Evolutionary conservation across 2,113 vertebrate species (phyloP).

Genomic region (Dunckerocampus dactyliophorus): DNA sequence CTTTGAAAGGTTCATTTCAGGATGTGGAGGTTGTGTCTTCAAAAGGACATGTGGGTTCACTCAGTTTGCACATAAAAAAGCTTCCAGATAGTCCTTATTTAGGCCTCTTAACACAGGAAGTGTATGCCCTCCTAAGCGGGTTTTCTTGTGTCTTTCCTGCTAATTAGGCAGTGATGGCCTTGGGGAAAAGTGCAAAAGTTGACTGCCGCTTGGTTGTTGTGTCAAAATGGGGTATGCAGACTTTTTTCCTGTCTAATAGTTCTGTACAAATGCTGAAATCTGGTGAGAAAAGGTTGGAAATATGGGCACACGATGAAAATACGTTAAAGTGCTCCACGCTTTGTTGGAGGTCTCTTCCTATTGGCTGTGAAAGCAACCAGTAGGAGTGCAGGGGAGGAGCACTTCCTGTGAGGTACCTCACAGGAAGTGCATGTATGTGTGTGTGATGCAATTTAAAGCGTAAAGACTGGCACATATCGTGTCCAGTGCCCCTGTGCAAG

Average conservation of each 20-base stretch:
- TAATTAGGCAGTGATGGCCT: slow-evolving; percentile 17
- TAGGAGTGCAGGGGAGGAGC: slow-evolving; percentile 53
- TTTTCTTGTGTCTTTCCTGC: background rate
- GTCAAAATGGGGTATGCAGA: slow-evolving; percentile 1
- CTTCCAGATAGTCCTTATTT: background rate
- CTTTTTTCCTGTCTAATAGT: background rate
- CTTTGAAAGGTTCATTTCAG: slow-evolving; percentile 12
- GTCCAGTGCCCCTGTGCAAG: background rate
- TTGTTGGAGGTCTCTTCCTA: slow-evolving; percentile 25
- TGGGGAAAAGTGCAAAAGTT: slow-evolving; percentile 28
- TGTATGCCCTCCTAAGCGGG: background rate
- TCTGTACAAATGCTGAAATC: background rate
- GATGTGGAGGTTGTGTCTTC: slow-evolving; percentile 6
- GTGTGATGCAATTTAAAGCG: slow-evolving; percentile 11
- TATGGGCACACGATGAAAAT: slow-evolving; percentile 26
- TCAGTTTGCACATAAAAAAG: slow-evolving; percentile 7
- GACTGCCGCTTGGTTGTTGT: background rate
- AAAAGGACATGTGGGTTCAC: slow-evolving; percentile 26
- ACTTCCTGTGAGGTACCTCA: slow-evolving; percentile 52
- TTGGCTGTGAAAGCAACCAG: slow-evolving; percentile 50
- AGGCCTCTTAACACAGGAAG: background rate
- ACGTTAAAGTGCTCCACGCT: slow-evolving; percentile 41
- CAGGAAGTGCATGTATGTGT: slow-evolving; percentile 28
- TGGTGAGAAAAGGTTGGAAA: background rate
- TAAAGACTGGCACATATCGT: background rate